Base-by-base conservation (phyloP, 2,797 vertebrate species). In the Dendrocincla fuliginosa region DNA sequence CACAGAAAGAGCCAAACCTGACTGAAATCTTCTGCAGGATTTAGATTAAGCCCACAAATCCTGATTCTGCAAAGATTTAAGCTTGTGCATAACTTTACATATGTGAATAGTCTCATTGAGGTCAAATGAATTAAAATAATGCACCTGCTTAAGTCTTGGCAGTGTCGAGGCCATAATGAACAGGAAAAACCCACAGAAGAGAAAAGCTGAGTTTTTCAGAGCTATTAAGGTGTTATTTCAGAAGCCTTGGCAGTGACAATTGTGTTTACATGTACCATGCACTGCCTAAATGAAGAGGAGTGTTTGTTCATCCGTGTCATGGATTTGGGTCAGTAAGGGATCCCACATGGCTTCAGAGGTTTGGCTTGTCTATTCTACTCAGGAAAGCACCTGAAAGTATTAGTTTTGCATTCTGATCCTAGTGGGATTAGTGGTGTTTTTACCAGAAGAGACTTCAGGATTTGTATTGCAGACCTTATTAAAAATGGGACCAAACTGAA, bases 1-100 rank as follows among this genome's bases (percentile, higher is more conserved):
- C 44, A 50, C 63, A 32, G 64, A 46, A 71, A 76, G 52, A 73
- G 70, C 55, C 42, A 35, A 87, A 85, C 56, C 30, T 0, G 2
- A 37, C 68, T 73, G 47, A 95, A 92, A 89, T 85, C 73, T 79
- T 89, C 71, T 44, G 78, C 8, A 65, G 79, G 85, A 87, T 87
- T 94, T 90, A 86, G 76, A 95, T 83, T 87, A 96, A 96, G 90
- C 85, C 85, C 39, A 18, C 71, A 93, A 80, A 95, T 89, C 82
- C 90, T 28, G 35, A 94, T 91, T 79, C 85, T 77, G 88, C 64
- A 77, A 87, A 94, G 93, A 90, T 89, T 86, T 91, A 89, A 93
- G 83, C 71, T 79, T 77, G 80, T 90, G 92, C 93, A 87, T 93
- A 87, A 91, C 78, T 96, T 95, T 87, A 63, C 75, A 89, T 96